A percentile compares a stretch with the other conserved stretches of the same genome.
Conservation (phyloP, 2,888 invertebrate genomes). For the Epirrhoe tristata region DNA sequence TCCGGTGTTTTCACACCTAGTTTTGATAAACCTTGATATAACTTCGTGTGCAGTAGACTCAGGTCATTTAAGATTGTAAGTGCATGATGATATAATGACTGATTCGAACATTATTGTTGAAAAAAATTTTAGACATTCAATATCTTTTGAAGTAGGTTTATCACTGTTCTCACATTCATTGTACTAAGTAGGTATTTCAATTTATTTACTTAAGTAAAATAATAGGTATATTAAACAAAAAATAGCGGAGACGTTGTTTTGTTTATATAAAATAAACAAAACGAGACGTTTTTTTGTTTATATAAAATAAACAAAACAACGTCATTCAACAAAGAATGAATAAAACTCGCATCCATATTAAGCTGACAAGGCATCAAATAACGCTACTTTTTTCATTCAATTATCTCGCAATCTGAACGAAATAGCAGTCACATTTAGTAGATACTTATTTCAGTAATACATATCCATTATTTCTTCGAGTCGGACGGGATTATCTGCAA, state of each 20-base stretch:
- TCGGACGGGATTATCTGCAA: conserved; percentile 73
- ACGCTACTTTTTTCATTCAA: neutral
- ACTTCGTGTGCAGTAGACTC: neutral
- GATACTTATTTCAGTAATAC: conserved; percentile 38
- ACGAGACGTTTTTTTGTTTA: neutral
- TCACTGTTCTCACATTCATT: too few species aligned
- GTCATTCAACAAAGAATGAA: too few species aligned
- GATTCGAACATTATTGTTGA: too few species aligned
- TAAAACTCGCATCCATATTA: neutral
- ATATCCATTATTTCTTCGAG: conserved; percentile 45
- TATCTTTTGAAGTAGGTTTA: too few species aligned
- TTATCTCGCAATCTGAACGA: conserved; percentile 1
- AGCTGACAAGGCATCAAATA: neutral
- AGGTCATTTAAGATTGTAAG: too few species aligned
- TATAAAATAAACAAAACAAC: too few species aligned
- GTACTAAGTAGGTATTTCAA: too few species aligned
- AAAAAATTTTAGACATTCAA: too few species aligned
- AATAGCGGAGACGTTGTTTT: neutral
- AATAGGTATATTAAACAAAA: too few species aligned
- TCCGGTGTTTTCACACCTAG: conserved; percentile 16
- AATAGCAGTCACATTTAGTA: conserved; percentile 13
- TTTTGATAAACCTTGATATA: neutral
- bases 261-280: neutral
- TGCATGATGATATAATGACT: too few species aligned
- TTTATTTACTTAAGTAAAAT: too few species aligned